Percentiles rank a stretch among this genome's conserved stretches.
These are phyloP conservation scores for Drosophila chauvacae DNA, from an alignment of 1,140 invertebrate species.

Conservation along the genomic window DNA sequence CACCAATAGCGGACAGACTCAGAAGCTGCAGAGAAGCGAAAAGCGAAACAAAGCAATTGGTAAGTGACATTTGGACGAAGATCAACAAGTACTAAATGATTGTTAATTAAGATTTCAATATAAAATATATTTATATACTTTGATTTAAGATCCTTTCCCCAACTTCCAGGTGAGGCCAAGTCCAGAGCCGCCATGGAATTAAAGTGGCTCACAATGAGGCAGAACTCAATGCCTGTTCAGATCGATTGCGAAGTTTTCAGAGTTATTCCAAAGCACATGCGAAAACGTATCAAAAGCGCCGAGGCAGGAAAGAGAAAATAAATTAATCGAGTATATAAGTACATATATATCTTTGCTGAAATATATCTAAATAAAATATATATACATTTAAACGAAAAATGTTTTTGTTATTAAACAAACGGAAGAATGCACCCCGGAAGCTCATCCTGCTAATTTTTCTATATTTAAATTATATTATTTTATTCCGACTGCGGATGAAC, in stretches of 20 bases:
- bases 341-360: conserved; percentile 16
- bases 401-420: conserved; percentile 44
- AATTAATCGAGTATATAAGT: conserved; percentile 19
- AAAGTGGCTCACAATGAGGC: conserved; percentile 65
- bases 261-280: conserved; percentile 76
- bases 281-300: conserved; percentile 77
- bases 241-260: conserved; percentile 80
- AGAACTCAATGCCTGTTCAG: conserved; percentile 84
- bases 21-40: background rate
- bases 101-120: background rate
- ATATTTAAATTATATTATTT: conserved; percentile 20
- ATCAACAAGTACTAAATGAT: background rate
- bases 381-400: conserved; percentile 27
- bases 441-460: conserved; percentile 27
- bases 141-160: background rate
- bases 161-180: conserved; percentile 21
- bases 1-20: conserved; percentile 13
- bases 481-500: conserved; percentile 14
- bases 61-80: conserved; percentile 5
- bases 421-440: conserved; percentile 26
- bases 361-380: conserved; percentile 28
- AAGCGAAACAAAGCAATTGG: conserved; percentile 23
- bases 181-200: conserved; percentile 36
- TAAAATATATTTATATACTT: background rate
- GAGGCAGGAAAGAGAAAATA: conserved; percentile 50